A percentile compares a stretch with the other conserved stretches of the same genome.
Conservation (phyloP, 2,888 invertebrate genomes). For the Pharmacophagus antenor region DNA sequence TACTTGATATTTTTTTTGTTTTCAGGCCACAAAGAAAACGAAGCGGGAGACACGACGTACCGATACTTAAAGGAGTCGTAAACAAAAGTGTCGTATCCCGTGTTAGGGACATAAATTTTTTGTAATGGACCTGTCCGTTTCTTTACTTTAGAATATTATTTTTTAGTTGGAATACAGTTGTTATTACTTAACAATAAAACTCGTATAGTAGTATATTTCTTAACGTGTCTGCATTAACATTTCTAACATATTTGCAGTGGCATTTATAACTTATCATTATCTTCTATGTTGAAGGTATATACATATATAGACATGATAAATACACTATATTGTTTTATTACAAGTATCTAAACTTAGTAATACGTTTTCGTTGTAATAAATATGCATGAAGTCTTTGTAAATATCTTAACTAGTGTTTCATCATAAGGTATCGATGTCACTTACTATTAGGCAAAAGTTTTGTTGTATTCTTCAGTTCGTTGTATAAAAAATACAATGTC, state of each 20-base stretch:
- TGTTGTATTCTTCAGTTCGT: no score
- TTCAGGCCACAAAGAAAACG: constrained; percentile 3
- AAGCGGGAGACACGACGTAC: constrained; percentile 5
- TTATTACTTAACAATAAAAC: not conserved
- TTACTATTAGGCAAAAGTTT: no score
- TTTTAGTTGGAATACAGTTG: constrained; percentile 2
- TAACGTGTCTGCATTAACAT: not conserved
- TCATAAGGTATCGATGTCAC: no score
- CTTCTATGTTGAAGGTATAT: no score
- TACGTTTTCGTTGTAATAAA: no score
- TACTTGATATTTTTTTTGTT: constrained; percentile 13
- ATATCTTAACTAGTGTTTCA: no score
- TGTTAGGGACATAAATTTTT: constrained; percentile 24
- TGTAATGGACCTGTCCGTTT: constrained; percentile 16
- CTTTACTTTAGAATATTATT: constrained; percentile 14
- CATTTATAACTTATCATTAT: no score
- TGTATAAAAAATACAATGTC: no score
- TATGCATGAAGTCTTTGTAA: no score
- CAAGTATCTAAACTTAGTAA: no score
- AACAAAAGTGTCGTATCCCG: constrained; percentile 27
- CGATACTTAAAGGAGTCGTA: constrained; percentile 21
- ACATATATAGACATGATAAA: no score
- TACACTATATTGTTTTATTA: no score
- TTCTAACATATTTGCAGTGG: not conserved
- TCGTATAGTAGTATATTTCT: not conserved